These are phyloP conservation scores for Lemur catta DNA, from an alignment of 2,797 vertebrate genomes.

Conservation along the genomic window DNA sequence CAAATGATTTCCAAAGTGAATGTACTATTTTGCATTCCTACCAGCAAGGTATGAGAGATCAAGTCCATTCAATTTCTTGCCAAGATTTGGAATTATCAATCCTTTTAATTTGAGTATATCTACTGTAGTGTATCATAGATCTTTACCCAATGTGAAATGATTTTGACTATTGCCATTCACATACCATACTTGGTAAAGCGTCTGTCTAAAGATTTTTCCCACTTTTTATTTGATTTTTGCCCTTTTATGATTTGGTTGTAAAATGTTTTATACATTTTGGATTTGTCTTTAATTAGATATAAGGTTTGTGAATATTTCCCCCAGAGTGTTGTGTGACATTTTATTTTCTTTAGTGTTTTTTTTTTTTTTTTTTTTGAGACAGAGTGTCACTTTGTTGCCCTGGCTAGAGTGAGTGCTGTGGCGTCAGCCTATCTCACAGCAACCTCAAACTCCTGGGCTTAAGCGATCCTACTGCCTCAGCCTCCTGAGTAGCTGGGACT, in stretches of 20 bases:
- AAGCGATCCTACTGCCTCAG: too few species aligned
- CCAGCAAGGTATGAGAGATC: background rate
- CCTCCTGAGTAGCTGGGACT: too few species aligned
- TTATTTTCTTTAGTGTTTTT: background rate
- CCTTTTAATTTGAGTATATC: background rate
- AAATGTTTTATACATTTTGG: background rate
- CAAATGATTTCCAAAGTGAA: background rate
- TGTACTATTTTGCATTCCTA: background rate
- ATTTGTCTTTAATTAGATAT: background rate
- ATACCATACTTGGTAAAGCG: background rate
- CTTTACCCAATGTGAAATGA: background rate
- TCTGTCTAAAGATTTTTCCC: background rate
- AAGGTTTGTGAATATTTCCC: background rate
- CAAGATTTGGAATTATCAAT: background rate
- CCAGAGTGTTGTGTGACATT: background rate
- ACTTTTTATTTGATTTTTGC: conserved; percentile 2
- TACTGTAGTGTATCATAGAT: background rate
- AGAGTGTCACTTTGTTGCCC: too few species aligned
- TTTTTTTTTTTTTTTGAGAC: too few species aligned
- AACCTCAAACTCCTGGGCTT: too few species aligned
- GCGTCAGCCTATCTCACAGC: too few species aligned
- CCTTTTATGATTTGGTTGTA: background rate
- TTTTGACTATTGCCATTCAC: background rate
- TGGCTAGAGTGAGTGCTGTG: too few species aligned
- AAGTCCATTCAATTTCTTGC: background rate